These are phyloP conservation scores for Stigmatopora nigra DNA, from an alignment of 2,113 vertebrate genomes.

Conservation along the genomic window DNA sequence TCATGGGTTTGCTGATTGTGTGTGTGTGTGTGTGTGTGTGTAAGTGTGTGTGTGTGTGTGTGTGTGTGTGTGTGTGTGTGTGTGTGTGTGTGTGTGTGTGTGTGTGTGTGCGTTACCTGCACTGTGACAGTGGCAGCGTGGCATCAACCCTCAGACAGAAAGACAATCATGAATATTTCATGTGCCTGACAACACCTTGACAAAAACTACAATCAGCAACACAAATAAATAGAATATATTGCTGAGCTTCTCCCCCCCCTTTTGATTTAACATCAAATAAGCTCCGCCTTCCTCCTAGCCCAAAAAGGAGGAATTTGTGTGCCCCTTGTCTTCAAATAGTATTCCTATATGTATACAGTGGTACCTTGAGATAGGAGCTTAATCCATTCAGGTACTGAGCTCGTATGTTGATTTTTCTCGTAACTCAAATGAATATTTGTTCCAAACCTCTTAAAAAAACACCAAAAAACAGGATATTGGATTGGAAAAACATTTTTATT, in stretches of 20 bases:
- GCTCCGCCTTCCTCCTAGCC: background rate
- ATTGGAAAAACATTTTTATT: no score
- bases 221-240: conserved; percentile 14
- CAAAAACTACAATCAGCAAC: conserved; percentile 14
- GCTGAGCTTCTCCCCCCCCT: background rate
- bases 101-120: background rate
- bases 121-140: conserved; percentile 17
- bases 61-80: no score
- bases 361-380: no score
- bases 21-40: background rate
- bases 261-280: background rate
- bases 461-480: no score
- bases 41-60: no score
- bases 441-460: no score
- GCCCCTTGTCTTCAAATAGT: no score
- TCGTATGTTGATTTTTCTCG: no score
- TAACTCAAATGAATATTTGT: no score
- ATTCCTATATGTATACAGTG: no score
- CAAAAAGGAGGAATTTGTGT: background rate
- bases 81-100: no score
- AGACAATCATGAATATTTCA: conserved; percentile 70
- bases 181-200: conserved; percentile 60
- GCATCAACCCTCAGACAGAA: conserved; percentile 63
- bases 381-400: no score
- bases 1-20: background rate